A percentile compares a stretch with the other conserved stretches of the same genome.
phyloP scores from a whole-genome alignment of 2,797 vertebrate genomes.

The Podarcis siculus region DNA sequence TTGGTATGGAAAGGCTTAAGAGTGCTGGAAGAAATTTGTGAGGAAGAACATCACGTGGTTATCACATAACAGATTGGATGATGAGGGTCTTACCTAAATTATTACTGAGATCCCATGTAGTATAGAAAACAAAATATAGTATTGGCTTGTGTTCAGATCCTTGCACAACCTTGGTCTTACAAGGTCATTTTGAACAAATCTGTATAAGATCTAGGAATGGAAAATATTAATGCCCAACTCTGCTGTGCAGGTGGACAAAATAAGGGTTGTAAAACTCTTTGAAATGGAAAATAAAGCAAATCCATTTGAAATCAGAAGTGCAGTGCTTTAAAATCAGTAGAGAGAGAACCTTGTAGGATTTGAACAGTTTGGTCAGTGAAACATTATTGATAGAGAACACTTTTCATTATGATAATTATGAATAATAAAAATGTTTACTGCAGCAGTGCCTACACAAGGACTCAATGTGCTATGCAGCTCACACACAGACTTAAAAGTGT shows the following conservation, averaged over 20 bases:
- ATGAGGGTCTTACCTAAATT: not conserved
- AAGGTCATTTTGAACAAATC: not conserved
- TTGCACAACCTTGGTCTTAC: not conserved
- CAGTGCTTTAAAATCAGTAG: not conserved
- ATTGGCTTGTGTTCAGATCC: not conserved
- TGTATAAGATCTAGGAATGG: not conserved
- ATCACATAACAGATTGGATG: not conserved
- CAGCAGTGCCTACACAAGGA: not conserved
- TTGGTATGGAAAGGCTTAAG: not conserved
- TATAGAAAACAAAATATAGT: not conserved
- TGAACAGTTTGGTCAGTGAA: not conserved
- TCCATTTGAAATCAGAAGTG: not conserved
- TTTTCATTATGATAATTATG: not conserved
- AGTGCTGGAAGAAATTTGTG: not conserved
- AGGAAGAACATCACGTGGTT: not conserved
- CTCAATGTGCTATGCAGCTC: not conserved
- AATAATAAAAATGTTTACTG: not conserved
- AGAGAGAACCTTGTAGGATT: not conserved
- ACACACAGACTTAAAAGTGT: conserved; percentile 35
- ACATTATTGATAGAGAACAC: not conserved
- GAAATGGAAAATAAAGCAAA: not conserved
- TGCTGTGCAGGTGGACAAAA: not conserved
- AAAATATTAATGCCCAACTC: not conserved
- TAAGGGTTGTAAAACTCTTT: not conserved
- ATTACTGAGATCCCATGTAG: not conserved